A percentile compares a stretch with the other conserved stretches of the same genome.
These are phyloP conservation scores for Metallyticus violacea DNA, from an alignment of 2,888 invertebrate species.

Conservation along the genomic window DNA sequence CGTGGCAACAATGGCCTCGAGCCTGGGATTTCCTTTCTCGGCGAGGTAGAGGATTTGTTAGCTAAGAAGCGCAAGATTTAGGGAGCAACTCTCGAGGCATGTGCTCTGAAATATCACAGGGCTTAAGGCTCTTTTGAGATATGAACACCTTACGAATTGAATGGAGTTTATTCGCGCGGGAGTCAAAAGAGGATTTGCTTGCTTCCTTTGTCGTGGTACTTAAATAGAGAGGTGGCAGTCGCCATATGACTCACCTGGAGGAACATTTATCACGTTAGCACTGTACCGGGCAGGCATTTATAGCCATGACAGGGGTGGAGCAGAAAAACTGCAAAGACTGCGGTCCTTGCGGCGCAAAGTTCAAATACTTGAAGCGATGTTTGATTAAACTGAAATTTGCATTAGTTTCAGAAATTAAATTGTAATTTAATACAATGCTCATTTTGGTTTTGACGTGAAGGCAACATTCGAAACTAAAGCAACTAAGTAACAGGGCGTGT, in stretches of 20 bases:
- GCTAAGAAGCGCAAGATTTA: neutral
- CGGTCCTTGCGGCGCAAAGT: too few species aligned
- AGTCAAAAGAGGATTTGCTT: neutral
- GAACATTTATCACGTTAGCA: neutral
- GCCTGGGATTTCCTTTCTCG: neutral
- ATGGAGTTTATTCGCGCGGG: neutral
- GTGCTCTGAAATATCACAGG: too few species aligned
- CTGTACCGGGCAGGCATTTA: neutral
- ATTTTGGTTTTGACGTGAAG: too few species aligned
- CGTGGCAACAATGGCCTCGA: neutral
- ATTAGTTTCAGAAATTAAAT: too few species aligned
- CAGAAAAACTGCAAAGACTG: too few species aligned
- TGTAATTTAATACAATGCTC: too few species aligned
- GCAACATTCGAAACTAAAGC: too few species aligned
- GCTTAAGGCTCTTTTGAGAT: neutral
- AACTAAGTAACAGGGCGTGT: too few species aligned
- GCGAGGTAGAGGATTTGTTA: neutral
- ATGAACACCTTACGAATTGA: neutral
- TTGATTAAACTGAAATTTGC: too few species aligned
- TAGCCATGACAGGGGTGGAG: neutral
- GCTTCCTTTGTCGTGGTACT: neutral
- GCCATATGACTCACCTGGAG: neutral
- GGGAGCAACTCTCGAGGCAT: neutral
- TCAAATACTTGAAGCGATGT: too few species aligned
- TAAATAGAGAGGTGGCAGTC: neutral